Evolutionary conservation across 2,888 invertebrate genomes (phyloP), one percentile per base, ranked within the genome.

Genomic region (Hypomecis atomaria): DNA sequence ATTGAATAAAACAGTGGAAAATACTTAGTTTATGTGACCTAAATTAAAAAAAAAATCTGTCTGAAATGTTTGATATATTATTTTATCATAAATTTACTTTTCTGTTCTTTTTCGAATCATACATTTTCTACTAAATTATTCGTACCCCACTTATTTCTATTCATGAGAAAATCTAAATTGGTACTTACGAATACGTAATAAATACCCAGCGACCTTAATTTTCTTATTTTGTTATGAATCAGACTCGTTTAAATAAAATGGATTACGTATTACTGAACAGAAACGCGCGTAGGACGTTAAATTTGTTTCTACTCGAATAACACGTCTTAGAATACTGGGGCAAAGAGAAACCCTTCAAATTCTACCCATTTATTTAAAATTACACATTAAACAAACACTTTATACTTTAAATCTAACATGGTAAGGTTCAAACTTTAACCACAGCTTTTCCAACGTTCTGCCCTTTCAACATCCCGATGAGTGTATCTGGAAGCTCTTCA

Each of bases 401-500:
- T 52, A 62, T 65, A 59, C 67, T 68, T 67, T 70, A 73, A 53
- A 34, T 4, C 23, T 47, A 61, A 36, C 13, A 36, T 0, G n/a
- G 48, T 66, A 77, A 61, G 70, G 63, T 65, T 78, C 68, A 82
- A 66, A 83, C 43, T 78, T 79, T 81, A 71, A 84, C 80, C 53
- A 82, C 69, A 6, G 77, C 72, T 44, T 82, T 84, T 0, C 82
- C 82, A 3, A 83, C 40, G 63, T 67, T 73, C 43, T 78, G 77
- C 34, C 83, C 83, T 71, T 71, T 77, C 55, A 77, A 65, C 77
- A 73, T 71, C 9, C 65, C 72, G 42, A 79, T 74, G 44, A 83
- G 78, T 11, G 81, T 72, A 54, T 71, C 71, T 36, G 83, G 82
- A 42, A 84, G 79, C 61, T 74, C 66, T 74, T 81, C 77, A 70